Conservation (phyloP, 2,113 vertebrate genomes). For the Dendrocopos noguchii region DNA sequence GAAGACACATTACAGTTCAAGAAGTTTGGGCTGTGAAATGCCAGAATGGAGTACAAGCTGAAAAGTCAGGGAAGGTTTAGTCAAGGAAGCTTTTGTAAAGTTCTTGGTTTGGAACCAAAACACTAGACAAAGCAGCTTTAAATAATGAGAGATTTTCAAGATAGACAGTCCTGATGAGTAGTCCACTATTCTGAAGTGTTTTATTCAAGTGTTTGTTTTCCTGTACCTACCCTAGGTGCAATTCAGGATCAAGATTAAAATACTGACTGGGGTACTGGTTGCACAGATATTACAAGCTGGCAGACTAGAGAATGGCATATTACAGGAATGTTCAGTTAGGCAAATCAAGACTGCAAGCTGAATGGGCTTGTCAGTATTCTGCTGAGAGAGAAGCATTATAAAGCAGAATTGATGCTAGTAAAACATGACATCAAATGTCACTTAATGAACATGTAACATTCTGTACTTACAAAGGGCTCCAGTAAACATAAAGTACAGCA, state of each 20-base stretch:
- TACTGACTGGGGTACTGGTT: background rate
- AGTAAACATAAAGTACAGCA: background rate
- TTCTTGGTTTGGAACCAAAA: background rate
- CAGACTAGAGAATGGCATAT: background rate
- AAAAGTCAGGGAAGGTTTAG: background rate
- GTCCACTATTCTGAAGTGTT: background rate
- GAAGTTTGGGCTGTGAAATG: background rate
- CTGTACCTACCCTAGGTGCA: background rate
- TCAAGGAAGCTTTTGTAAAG: background rate
- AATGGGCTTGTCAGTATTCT: background rate
- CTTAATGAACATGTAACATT: background rate
- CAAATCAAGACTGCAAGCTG: background rate
- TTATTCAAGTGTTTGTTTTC: background rate
- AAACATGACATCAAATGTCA: rapidly evolving
- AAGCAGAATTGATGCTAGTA: background rate
- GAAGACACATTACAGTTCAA: background rate
- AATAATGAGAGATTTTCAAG: background rate
- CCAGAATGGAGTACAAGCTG: background rate
- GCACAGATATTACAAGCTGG: no score
- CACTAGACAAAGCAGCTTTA: background rate
- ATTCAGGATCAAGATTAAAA: background rate
- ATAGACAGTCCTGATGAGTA: background rate
- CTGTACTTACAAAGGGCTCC: background rate
- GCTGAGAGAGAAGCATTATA: background rate
- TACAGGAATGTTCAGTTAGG: background rate